Evolutionary conservation across 2,888 invertebrate genomes (phyloP).

Genomic region (Smittia sp.): DNA sequence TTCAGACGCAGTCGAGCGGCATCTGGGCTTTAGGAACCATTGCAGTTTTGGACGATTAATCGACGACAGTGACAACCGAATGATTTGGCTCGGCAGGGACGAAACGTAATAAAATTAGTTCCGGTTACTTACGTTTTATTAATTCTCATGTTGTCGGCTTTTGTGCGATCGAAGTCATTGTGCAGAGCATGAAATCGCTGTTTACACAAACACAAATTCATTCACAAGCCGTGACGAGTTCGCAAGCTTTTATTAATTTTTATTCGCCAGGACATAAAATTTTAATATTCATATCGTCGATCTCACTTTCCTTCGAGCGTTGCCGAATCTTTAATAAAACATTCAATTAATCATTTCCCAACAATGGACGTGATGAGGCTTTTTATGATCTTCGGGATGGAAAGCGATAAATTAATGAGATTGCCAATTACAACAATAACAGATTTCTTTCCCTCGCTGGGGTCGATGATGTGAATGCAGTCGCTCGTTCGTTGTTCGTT

Average conservation of each 20-base stretch:
- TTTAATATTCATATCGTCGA: constrained; percentile 34
- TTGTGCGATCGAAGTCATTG: background rate
- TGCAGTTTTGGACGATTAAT: constrained; percentile 1
- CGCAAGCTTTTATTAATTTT: constrained; percentile 30
- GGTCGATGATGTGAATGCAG: constrained; percentile 9
- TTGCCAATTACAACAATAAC: constrained; percentile 41
- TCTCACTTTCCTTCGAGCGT: background rate
- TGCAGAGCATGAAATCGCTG: constrained; percentile 29
- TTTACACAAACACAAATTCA: constrained; percentile 13
- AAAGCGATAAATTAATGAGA: constrained; percentile 41
- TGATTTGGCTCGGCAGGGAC: background rate
- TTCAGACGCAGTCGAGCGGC: constrained; percentile 11
- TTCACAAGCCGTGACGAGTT: background rate
- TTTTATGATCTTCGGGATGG: constrained; percentile 40
- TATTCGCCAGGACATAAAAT: constrained; percentile 16
- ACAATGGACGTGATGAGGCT: constrained; percentile 35
- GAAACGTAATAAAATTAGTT: constrained; percentile 36
- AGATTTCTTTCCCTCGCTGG: constrained; percentile 16
- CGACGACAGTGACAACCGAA: background rate
- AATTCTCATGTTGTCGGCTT: background rate
- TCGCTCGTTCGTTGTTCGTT: background rate
- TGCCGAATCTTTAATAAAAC: constrained; percentile 25
- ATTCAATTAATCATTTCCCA: constrained; percentile 38
- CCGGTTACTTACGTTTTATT: constrained; percentile 39
- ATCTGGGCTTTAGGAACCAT: constrained; percentile 15